Percentiles rank a stretch among this genome's conserved stretches.
Evolutionary conservation across 2,797 vertebrate species (phyloP).

Genomic region (Onychomys torridus): DNA sequence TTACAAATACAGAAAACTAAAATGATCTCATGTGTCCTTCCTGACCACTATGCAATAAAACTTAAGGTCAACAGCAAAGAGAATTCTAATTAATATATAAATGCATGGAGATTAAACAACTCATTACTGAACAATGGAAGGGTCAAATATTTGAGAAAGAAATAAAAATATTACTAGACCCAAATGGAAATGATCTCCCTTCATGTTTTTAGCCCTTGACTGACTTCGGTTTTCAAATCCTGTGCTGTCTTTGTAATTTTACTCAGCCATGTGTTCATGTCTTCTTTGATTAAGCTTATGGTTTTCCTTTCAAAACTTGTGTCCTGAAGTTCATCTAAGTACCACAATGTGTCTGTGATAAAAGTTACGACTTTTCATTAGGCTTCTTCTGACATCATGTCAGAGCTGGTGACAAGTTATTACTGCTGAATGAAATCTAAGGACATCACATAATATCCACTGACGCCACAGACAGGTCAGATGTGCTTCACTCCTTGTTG

Average conservation of each 20-base stretch:
- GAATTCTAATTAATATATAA: not conserved
- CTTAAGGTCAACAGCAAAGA: not conserved
- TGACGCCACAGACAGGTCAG: not conserved
- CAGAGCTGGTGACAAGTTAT: not conserved
- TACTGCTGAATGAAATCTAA: not conserved
- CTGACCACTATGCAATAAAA: not conserved
- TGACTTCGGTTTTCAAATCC: not conserved
- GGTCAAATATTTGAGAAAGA: not conserved
- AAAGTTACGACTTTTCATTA: too few relatives aligned
- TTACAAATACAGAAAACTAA: not conserved
- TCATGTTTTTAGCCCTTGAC: not conserved
- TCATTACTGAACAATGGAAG: not conserved
- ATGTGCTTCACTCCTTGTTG: not conserved
- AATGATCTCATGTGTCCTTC: not conserved
- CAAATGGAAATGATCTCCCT: not conserved
- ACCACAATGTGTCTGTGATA: not conserved
- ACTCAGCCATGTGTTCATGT: not conserved
- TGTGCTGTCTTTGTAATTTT: not conserved
- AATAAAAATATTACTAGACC: not conserved
- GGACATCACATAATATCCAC: too few relatives aligned
- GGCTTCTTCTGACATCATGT: not conserved
- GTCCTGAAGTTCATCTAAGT: not conserved
- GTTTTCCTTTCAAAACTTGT: not conserved
- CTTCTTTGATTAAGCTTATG: not conserved
- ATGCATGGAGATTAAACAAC: not conserved